These are phyloP conservation scores for Pomacea maculata DNA, from an alignment of 1,140 invertebrate genomes.

Conservation along the genomic window DNA sequence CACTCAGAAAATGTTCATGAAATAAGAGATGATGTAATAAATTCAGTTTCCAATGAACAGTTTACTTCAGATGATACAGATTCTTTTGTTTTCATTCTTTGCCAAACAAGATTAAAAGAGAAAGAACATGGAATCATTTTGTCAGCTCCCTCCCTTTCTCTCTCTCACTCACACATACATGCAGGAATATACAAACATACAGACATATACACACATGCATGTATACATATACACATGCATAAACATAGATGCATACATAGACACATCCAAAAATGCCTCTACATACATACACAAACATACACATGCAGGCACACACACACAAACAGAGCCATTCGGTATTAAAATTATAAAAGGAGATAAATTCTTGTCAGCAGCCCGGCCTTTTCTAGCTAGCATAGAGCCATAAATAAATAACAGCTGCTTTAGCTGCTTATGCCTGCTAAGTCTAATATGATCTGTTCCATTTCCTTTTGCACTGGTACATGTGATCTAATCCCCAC, in stretches of 20 bases:
- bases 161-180: not conserved
- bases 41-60: not conserved
- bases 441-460: too few species aligned
- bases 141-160: too few species aligned
- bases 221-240: not conserved
- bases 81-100: not conserved
- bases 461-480: too few species aligned
- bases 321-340: not conserved
- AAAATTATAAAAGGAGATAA: too few species aligned
- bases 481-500: too few species aligned
- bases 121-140: not conserved
- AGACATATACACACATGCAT: not conserved
- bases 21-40: not conserved
- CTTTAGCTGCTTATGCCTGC: too few species aligned
- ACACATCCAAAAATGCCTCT: not conserved
- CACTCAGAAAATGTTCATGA: too few species aligned
- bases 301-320: constrained; percentile 2
- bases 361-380: too few species aligned
- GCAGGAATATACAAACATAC: not conserved
- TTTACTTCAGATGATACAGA: not conserved
- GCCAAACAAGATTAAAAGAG: not conserved
- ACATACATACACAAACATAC: constrained; percentile 11
- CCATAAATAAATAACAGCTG: too few species aligned
- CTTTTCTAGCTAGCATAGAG: too few species aligned
- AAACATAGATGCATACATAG: too few species aligned